These are phyloP conservation scores for Podarcis cretensis DNA, from an alignment of 2,113 vertebrate species.

Conservation along the genomic window DNA sequence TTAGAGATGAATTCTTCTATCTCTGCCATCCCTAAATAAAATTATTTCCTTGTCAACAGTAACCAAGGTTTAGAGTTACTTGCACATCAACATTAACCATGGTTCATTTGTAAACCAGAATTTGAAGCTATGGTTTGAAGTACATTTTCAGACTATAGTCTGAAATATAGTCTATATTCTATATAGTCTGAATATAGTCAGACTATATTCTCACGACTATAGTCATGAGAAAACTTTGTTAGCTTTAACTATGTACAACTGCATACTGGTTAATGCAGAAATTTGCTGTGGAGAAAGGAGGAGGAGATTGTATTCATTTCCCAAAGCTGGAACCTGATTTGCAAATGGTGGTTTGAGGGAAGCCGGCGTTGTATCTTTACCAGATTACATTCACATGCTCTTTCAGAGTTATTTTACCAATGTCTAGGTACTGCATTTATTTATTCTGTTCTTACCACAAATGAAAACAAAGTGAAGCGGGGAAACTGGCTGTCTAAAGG, in stretches of 20 bases:
- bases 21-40: not conserved
- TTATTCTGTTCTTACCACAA: not conserved
- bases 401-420: not conserved
- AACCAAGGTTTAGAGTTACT: not conserved
- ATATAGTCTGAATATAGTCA: too few species aligned
- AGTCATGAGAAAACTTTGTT: not conserved
- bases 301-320: not conserved
- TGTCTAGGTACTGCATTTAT: not conserved
- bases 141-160: not conserved
- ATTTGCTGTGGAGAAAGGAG: not conserved
- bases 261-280: not conserved
- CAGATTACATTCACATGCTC: not conserved
- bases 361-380: not conserved
- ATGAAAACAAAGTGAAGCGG: conserved; percentile 38
- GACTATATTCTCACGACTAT: not conserved
- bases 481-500: conserved; percentile 14
- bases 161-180: too few species aligned
- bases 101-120: not conserved
- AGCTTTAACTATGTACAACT: not conserved
- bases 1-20: not conserved
- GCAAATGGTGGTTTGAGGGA: not conserved
- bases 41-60: not conserved
- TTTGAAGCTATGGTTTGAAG: not conserved
- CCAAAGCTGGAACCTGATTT: not conserved
- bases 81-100: not conserved